A percentile compares a stretch with the other conserved stretches of the same genome.
Evolutionary conservation across 1,140 invertebrate species (phyloP).

Genomic region (Drosophila lacertosa): DNA sequence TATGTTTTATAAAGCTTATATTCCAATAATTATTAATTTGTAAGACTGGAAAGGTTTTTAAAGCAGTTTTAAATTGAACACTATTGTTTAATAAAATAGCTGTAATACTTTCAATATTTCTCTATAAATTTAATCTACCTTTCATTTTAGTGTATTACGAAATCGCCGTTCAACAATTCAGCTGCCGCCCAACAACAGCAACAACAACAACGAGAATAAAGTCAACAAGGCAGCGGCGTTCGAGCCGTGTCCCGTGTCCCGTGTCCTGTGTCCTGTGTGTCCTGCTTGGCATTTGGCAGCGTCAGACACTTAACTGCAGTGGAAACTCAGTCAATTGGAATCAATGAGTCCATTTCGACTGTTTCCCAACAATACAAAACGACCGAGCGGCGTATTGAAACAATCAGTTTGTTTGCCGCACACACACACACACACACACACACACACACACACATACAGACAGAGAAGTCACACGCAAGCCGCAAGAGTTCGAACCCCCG

Average conservation of each 20-base stretch:
- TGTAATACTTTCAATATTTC: too few relatives aligned
- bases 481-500: not conserved
- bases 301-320: slow-evolving; percentile 82
- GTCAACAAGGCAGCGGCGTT: slow-evolving; percentile 71
- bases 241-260: slow-evolving; percentile 10
- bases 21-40: too few relatives aligned
- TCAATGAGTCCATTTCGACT: slow-evolving; percentile 83
- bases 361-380: slow-evolving; percentile 81
- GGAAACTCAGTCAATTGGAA: slow-evolving; percentile 83
- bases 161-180: slow-evolving; percentile 43
- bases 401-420: slow-evolving; percentile 69
- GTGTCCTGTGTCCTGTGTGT: slow-evolving; percentile 40
- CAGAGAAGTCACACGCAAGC: slow-evolving; percentile 7
- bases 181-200: slow-evolving; percentile 52
- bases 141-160: not conserved
- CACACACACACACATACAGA: slow-evolving; percentile 39
- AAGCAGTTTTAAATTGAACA: too few relatives aligned
- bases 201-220: too few relatives aligned
- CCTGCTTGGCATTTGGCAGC: slow-evolving; percentile 43
- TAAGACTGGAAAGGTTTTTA: too few relatives aligned
- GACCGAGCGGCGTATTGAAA: slow-evolving; percentile 62
- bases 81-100: too few relatives aligned
- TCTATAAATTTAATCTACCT: not conserved
- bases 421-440: slow-evolving; percentile 42
- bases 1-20: too few relatives aligned